Percentiles rank a stretch among this genome's conserved stretches.
These are phyloP conservation scores for Polypterus bichir DNA, from an alignment of 2,113 vertebrate genomes.

Conservation along the genomic window DNA sequence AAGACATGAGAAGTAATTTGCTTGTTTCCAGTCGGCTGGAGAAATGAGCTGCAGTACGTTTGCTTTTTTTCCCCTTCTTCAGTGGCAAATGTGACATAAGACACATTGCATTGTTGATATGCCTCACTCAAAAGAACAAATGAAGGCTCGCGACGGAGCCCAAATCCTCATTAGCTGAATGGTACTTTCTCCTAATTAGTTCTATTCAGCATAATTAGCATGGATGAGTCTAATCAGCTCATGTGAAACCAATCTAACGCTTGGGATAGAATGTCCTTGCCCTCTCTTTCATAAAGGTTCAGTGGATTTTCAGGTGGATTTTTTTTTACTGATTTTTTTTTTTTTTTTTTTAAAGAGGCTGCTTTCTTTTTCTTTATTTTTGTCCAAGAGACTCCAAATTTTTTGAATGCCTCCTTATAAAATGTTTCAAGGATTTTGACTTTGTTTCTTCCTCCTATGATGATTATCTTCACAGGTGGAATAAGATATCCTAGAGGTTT, in stretches of 20 bases:
- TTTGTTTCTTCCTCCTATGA: no score
- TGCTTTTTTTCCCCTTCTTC: no score
- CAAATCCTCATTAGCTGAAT: constrained; percentile 89
- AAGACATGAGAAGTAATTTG: no score
- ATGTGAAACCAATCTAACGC: constrained; percentile 92
- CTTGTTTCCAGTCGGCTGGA: no score
- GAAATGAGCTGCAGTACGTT: no score
- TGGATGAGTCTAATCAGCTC: constrained; percentile 88
- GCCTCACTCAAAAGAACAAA: constrained; percentile 56
- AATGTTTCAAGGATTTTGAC: no score
- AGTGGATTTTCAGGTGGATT: constrained; percentile 37
- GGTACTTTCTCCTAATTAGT: constrained; percentile 94
- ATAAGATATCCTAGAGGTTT: no score
- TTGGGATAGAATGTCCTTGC: constrained; percentile 82
- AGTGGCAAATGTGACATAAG: no score
- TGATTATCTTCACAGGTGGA: no score
- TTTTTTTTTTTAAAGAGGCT: constrained; percentile 33
- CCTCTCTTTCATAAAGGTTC: constrained; percentile 69
- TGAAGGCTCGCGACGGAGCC: constrained; percentile 68
- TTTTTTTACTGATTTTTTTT: constrained; percentile 22
- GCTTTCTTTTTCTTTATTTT: neutral
- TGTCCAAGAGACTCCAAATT: no score
- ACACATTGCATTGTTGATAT: constrained; percentile 26
- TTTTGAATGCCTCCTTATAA: no score
- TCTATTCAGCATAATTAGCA: constrained; percentile 91